Base-by-base conservation (phyloP, 2,888 invertebrate species). In the Habroteleia sp. region DNA sequence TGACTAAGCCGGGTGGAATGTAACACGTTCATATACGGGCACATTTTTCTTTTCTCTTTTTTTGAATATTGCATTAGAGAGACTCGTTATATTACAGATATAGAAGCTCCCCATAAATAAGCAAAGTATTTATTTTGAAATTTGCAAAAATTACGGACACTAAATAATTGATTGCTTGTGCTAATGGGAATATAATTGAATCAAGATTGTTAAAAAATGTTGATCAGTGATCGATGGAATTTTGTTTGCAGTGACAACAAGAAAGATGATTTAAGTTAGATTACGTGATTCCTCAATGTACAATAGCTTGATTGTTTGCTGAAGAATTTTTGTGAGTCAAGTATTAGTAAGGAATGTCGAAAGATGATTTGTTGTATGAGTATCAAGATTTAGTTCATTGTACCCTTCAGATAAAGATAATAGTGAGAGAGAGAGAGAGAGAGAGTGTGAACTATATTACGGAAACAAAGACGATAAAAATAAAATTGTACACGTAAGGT, bases 1-100 rank as follows among this genome's bases (percentile, higher is more conserved):
- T 72, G 72, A 72, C 72, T 72, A 72, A 72, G 48, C 20, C 42
- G 35, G 23, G 14, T 48, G 72, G 72, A 72, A 72, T 72, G 72
- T 14, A 23, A 46, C 71, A 56, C 63, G 35, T 16, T 63, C 50
- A 16, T 56, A 72, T 50, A 63, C 25, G 54, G 48, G 13, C 31
- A 52, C 29, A 29, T n/a, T n/a, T n/a, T n/a, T n/a, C n/a, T n/a
- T n/a, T n/a, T n/a, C n/a, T n/a, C n/a, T 8, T 62, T 71, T 69
- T 69, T 69, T 35, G 31, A 33, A 37, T 29, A 33, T 39, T 29
- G 10, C 16, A 23, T 33, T 23, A 33, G 41, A 13, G 1, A 27
- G 7, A 2, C 7, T 27, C 27, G 7, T 2, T 3, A 20, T 20
- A 20, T 20, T 20, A 3, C 20, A 20, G 20, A 2, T 2, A 20